Evolutionary conservation across 2,888 invertebrate species (phyloP), one percentile per base, ranked within the genome.

Genomic region (Panopea generosa): DNA sequence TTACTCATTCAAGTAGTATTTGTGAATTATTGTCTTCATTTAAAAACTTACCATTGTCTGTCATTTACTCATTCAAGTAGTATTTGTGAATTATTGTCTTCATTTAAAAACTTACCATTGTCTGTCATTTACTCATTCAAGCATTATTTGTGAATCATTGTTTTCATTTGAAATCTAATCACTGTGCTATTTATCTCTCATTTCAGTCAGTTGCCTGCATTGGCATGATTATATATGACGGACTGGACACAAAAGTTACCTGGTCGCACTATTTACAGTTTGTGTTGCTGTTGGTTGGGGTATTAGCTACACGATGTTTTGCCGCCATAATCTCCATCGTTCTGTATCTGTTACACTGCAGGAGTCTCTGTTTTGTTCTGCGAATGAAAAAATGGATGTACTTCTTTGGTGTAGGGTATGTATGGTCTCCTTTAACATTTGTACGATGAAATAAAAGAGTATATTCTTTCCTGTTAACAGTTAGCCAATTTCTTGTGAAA

Each of bases 271-370:
- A 96, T 72, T 70, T 96, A 1, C 96, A 97, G 90, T 96, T 97
- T 69, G 78, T 89, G 3, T 91, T 97, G 18, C 95, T 96, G 82
- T 95, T 96, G 40, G 95, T 92, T 47, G 94, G 94, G 71, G 96
- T 96, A 73, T 96, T 96, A 89, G 96, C 97, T 72, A 95, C 96
- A 57, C 94, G 97, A 73, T 93, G 97, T 62, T 97, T 97, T 96
- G 97, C 97, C 0, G 96, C 96, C 9, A 95, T 96, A 88, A 93
- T 98, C 69, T 96, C 98, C 1, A 94, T 97, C 40, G 95, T 96
- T 6, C 92, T 98, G 40, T 94, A 98, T 33, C 95, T 98, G 91
- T 93, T 98, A 65, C 95, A 97, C 92, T 96, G 96, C 75, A 95
- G 96, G 68, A 97, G 97, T 77, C 94, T 97, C 2, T 96, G 97